A percentile compares a stretch with the other conserved stretches of the same genome.
phyloP scores from a whole-genome alignment of 53 echinoderm and acorn worm species.

The Mesocentrotus franciscanus region DNA sequence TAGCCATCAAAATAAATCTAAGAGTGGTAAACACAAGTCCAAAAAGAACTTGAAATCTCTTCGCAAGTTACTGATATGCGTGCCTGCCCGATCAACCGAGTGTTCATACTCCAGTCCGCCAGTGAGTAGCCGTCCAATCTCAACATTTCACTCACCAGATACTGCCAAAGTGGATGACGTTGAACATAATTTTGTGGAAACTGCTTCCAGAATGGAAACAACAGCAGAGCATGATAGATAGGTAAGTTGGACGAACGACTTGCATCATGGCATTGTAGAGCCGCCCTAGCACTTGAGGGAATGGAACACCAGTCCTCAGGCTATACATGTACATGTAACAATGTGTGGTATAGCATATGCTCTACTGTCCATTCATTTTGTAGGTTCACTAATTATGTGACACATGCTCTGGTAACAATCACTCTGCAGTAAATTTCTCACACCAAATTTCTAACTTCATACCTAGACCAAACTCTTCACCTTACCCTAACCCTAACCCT shows the following conservation, averaged over 20 bases:
- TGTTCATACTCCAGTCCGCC: not conserved
- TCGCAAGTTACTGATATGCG: slow-evolving; percentile 33
- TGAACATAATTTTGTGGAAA: not conserved
- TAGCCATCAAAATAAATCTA: not conserved
- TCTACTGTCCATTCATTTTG: not conserved
- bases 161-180: slow-evolving; percentile 22
- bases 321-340: too few relatives aligned
- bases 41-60: slow-evolving; percentile 27
- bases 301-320: not conserved
- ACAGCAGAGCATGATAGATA: slow-evolving; percentile 42
- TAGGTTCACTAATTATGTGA: not conserved
- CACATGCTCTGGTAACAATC: not conserved
- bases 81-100: not conserved
- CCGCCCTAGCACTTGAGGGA: not conserved
- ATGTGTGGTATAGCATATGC: not conserved
- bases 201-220: slow-evolving; percentile 30
- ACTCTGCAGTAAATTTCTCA: not conserved
- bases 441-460: too few relatives aligned
- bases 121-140: not conserved
- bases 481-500: too few relatives aligned
- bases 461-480: too few relatives aligned
- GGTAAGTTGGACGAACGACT: not conserved
- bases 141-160: not conserved
- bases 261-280: not conserved
- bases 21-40: not conserved